Conservation (phyloP, 2,113 vertebrate genomes). For the Muscicapa adusta region DNA sequence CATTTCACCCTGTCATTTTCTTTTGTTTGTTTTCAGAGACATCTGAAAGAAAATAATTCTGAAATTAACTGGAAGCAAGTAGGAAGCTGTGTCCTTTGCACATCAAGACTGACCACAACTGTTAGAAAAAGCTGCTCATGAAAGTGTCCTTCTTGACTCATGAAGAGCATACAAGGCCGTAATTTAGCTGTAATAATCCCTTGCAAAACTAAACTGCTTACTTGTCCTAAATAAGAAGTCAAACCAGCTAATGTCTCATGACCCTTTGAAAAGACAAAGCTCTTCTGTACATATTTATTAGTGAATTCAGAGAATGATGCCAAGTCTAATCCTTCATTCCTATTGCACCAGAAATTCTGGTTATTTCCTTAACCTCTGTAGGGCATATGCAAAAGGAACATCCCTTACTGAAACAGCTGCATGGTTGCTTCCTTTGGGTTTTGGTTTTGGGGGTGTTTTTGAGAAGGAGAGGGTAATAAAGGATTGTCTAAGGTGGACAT, state of each 20-base stretch:
- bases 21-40: conserved; percentile 62
- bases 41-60: conserved; percentile 51
- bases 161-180: not conserved
- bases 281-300: conserved; percentile 24
- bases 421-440: not conserved
- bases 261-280: not conserved
- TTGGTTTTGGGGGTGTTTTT: not conserved
- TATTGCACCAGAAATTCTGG: not conserved
- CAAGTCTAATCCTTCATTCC: not conserved
- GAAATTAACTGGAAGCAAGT: conserved; percentile 4
- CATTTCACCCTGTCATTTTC: not conserved
- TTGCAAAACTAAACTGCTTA: conserved; percentile 7
- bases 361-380: not conserved
- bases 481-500: not conserved
- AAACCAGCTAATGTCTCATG: not conserved
- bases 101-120: not conserved
- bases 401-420: not conserved
- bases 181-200: conserved; percentile 10
- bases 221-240: conserved; percentile 12
- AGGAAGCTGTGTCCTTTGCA: not conserved
- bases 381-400: not conserved
- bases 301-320: not conserved
- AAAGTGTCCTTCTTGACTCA: not conserved
- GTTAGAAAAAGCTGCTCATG: not conserved
- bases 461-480: not conserved